Evolutionary conservation across 2,888 invertebrate species (phyloP), one percentile per base, ranked within the genome.

Genomic region (Sphinx pinastri): DNA sequence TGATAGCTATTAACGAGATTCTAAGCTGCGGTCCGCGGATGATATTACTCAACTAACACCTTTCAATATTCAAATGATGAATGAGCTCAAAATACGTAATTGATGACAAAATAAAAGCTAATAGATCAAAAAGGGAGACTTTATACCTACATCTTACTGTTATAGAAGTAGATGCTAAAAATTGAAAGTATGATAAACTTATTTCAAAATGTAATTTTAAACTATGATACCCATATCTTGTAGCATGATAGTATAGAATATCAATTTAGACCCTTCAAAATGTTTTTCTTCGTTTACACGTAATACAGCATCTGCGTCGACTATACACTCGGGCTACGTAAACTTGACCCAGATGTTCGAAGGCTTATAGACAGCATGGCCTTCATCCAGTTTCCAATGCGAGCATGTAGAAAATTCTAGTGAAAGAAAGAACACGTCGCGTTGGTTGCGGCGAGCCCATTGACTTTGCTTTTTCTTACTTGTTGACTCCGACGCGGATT

Each of bases 301-400:
- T n/a, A 8, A 38, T 8, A 38, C 7, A 47, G 60, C 12, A 13
- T 19, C 47, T 63, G 19, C 47, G 12, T 63, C 2, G 47, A 63
- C 19, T 19, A 75, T 74, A 75, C 75, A 78, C 75, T 76, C 77
- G 73, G 74, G 73, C 73, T 74, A 74, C 75, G 71, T 80, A 84
- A 85, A 85, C 85, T 85, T 86, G 85, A 85, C 85, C 84, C 71
- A 83, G 75, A 79, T 85, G 72, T 66, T 74, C 76, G 74, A 76
- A 80, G 78, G 81, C 78, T 82, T 74, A 77, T 75, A 76, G 81
- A 79, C 75, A 76, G 77, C 77, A 75, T 76, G 82, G 81, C 84
- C 83, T 84, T 81, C 80, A 82, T 82, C 77, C 79, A 81, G 79
- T 81, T 81, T 81, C 79, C 81, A 81, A 81, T 81, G 75, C 73